Base-by-base conservation (phyloP, 1,140 invertebrate species). In the Limonius californicus region DNA sequence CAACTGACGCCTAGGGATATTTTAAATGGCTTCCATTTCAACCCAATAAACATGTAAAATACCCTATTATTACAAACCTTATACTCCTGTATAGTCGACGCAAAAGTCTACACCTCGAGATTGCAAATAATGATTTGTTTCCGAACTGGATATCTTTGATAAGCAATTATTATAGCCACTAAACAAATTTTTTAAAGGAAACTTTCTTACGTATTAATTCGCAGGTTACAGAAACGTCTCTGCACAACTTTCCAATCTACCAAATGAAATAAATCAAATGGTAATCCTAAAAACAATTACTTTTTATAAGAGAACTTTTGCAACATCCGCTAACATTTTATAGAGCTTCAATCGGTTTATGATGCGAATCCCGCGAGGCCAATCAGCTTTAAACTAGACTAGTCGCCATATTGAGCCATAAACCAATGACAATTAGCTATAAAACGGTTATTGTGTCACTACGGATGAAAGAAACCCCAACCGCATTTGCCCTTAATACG, bases 341-440 rank as follows among this genome's bases (percentile, higher is more conserved):
- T 68, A 58, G 61, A 66, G 62, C 47, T 70, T 53, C 56, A 73
- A 72, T 74, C 63, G 71, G 62, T 76, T 76, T 76, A 76, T 69
- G 69, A 66, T 68, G 54, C 35, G 57, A 68, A 57, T 73, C 74
- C 66, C 70, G 42, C 30, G 70, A 62, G 75, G 63, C 73, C 75
- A 75, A 76, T 76, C 75, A 74, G 68, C 64, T 76, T 75, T 74
- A 74, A 73, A 75, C 68, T 69, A 64, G 71, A 74, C 68, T 66
- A 66, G 62, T 69, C 66, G 72, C 74, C 74, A 76, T 76, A 76
- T 76, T 76, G 73, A 70, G 66, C 59, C 70, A 74, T 76, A 75
- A 75, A 76, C 72, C 75, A 71, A 75, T 74, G 69, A 72, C 75
- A 76, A 76, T 76, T 76, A 74, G 71, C 73, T 58, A 75, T 76